These are phyloP conservation scores for Parelbella ahira DNA, from an alignment of 2,888 invertebrate genomes.

Conservation along the genomic window DNA sequence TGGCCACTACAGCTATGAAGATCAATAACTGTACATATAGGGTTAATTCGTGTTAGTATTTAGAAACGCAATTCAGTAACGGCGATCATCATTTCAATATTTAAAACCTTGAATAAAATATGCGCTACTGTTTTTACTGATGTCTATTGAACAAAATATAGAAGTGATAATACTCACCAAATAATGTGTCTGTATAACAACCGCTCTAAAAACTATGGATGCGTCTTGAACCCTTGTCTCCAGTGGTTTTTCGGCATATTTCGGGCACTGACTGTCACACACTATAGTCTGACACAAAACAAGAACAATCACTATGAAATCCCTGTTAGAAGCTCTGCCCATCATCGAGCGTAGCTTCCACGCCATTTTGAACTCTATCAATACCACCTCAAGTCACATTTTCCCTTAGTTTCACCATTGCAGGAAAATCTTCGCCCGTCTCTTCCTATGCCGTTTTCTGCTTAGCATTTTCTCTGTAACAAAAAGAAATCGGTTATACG, in stretches of 20 bases:
- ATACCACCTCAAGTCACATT: slow-evolving; percentile 47
- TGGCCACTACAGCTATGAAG: too few relatives aligned
- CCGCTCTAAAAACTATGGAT: slow-evolving; percentile 77
- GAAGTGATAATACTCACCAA: slow-evolving; percentile 49
- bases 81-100: too few relatives aligned
- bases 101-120: too few relatives aligned
- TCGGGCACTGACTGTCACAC: slow-evolving; percentile 75
- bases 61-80: too few relatives aligned
- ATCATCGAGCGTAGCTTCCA: slow-evolving; percentile 41
- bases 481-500: slow-evolving; percentile 34
- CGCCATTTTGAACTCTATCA: slow-evolving; percentile 53
- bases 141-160: too few relatives aligned
- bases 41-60: too few relatives aligned
- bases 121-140: too few relatives aligned
- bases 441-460: slow-evolving; percentile 64
- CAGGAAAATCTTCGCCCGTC: slow-evolving; percentile 51
- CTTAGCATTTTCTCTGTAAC: slow-evolving; percentile 71
- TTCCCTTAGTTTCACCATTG: slow-evolving; percentile 54
- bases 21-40: too few relatives aligned
- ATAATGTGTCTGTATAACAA: slow-evolving; percentile 66
- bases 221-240: slow-evolving; percentile 78
- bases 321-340: slow-evolving; percentile 52
- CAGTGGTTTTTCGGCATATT: slow-evolving; percentile 72
- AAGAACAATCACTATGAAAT: slow-evolving; percentile 60
- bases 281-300: slow-evolving; percentile 70